These are phyloP conservation scores for Xerus rutilus DNA, from an alignment of 2,797 vertebrate species.

Conservation along the genomic window DNA sequence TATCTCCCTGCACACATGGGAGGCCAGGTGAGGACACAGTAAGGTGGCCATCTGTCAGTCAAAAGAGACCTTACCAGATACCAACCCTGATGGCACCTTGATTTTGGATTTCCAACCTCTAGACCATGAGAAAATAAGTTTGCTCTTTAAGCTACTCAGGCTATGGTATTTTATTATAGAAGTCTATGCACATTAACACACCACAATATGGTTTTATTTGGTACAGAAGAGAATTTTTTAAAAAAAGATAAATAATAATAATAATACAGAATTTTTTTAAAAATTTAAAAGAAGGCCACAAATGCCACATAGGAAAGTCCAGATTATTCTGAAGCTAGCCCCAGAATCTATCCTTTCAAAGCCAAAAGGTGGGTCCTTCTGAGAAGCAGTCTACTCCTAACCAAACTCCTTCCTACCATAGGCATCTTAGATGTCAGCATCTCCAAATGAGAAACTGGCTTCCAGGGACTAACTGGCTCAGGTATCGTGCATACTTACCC, in stretches of 20 bases:
- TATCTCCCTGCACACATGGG: background rate
- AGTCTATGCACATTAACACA: background rate
- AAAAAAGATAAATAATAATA: background rate
- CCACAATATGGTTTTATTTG: background rate
- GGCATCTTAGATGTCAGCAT: background rate
- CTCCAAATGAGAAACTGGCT: conserved; percentile 14
- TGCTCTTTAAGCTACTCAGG: background rate
- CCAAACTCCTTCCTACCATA: background rate
- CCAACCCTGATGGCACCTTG: background rate
- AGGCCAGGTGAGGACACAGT: background rate
- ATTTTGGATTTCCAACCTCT: background rate
- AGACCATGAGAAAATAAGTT: background rate
- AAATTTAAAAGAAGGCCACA: background rate
- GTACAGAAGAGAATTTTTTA: background rate
- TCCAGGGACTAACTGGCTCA: background rate
- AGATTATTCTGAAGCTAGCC: background rate
- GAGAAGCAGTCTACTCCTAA: background rate
- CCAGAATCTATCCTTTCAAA: background rate
- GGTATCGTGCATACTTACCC: conserved; percentile 85
- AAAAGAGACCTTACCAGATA: background rate
- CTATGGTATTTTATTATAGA: background rate
- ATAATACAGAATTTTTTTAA: background rate
- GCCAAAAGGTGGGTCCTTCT: background rate
- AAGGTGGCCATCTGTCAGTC: background rate
- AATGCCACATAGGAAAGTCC: background rate